A percentile compares a stretch with the other conserved stretches of the same genome.
These are phyloP conservation scores for Himalopsyche anomala DNA, from an alignment of 2,888 invertebrate species.

Conservation along the genomic window DNA sequence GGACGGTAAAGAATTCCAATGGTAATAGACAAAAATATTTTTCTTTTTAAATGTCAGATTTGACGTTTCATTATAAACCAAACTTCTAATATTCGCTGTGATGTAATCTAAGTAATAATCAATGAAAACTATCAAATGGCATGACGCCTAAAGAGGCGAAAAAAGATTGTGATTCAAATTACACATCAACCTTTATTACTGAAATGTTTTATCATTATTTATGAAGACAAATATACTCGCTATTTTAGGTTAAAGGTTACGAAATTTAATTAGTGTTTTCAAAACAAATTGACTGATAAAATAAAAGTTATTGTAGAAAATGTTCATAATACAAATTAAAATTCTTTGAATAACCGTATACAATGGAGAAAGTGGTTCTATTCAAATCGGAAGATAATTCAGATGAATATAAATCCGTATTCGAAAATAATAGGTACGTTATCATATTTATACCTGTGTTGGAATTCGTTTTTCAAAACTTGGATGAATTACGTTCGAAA, in stretches of 20 bases:
- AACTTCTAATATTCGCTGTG: background rate
- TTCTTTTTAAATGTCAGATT: conserved; percentile 2
- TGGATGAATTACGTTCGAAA: conserved; percentile 71
- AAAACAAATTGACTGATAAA: background rate
- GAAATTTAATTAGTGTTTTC: conserved; percentile 22
- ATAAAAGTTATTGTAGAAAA: background rate
- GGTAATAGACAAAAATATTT: conserved; percentile 2
- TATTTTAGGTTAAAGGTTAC: conserved; percentile 36
- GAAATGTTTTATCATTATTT: background rate
- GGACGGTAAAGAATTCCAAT: background rate
- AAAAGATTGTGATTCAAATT: background rate
- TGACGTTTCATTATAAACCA: conserved; percentile 12
- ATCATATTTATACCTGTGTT: conserved; percentile 69
- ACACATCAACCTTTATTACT: background rate
- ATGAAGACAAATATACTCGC: too few relatives aligned
- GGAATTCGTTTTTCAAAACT: conserved; percentile 75
- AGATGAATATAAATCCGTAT: conserved; percentile 48
- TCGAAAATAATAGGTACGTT: conserved; percentile 53
- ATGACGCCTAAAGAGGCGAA: conserved; percentile 13
- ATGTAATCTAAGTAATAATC: background rate
- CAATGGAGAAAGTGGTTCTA: conserved; percentile 56
- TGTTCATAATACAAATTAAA: background rate
- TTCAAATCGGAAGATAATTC: conserved; percentile 59
- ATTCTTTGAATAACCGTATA: background rate
- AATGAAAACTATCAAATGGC: background rate